These are phyloP conservation scores for Endotricha flammealis DNA, from an alignment of 2,888 invertebrate species.

Conservation along the genomic window DNA sequence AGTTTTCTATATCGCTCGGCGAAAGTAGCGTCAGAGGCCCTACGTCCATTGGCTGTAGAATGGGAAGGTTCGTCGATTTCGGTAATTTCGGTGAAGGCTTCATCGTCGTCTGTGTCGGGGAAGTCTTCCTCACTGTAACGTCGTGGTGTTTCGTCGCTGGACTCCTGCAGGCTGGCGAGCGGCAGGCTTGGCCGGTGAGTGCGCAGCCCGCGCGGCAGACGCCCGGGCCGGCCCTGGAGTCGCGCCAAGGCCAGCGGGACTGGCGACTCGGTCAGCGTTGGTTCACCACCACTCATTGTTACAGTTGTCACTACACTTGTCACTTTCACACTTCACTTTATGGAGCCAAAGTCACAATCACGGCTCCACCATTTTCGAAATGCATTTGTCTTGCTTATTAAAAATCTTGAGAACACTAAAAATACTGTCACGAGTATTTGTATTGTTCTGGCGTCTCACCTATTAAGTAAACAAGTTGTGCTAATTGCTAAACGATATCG, in stretches of 20 bases:
- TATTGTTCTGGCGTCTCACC: slow-evolving; percentile 25
- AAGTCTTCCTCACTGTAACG: slow-evolving; percentile 61
- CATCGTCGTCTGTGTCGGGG: slow-evolving; percentile 62
- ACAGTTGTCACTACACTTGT: slow-evolving; percentile 21
- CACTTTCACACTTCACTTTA: slow-evolving; percentile 33
- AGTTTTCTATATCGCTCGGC: slow-evolving; percentile 67
- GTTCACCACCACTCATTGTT: slow-evolving; percentile 64
- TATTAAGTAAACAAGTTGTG: slow-evolving; percentile 4
- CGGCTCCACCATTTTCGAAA: slow-evolving; percentile 53
- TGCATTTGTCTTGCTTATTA: slow-evolving; percentile 26
- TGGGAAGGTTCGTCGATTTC: slow-evolving; percentile 40
- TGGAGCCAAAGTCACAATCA: slow-evolving; percentile 31
- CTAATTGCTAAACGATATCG: not conserved
- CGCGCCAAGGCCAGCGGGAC: slow-evolving; percentile 69
- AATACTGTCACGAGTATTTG: slow-evolving; percentile 26
- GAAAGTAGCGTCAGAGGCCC: slow-evolving; percentile 68
- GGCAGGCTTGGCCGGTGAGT: slow-evolving; percentile 63
- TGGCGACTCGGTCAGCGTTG: slow-evolving; percentile 68
- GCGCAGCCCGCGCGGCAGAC: slow-evolving; percentile 48
- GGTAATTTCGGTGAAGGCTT: slow-evolving; percentile 50
- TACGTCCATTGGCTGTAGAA: slow-evolving; percentile 55
- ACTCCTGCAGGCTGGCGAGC: slow-evolving; percentile 66
- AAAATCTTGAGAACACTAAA: slow-evolving; percentile 31
- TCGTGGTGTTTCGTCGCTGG: slow-evolving; percentile 61
- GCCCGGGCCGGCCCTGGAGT: slow-evolving; percentile 53